Base-by-base conservation (phyloP, 2,797 vertebrate genomes). In the Chaenodraco wilsoni region DNA sequence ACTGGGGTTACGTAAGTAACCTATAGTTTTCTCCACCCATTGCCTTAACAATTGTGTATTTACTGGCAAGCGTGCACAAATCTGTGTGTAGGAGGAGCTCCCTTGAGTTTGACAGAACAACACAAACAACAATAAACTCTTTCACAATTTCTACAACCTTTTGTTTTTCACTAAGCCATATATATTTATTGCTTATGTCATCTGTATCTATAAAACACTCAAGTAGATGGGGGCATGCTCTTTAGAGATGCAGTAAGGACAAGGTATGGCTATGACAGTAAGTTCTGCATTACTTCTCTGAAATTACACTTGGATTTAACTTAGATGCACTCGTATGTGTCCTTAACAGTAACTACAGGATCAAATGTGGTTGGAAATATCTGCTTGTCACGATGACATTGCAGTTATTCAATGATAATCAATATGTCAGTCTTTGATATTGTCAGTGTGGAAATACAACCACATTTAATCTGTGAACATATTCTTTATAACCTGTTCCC, bases 61-160 rank as follows among this genome's bases (percentile, higher is more conserved):
- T 57, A 21, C 55, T 63, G 43, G n/a, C 10, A 59, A 19, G 40
- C 23, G 33, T 27, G 19, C 50, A 27, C 13, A 57, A 27, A 61
- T 15, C 13, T 37, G 4, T 63, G 56, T 9, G 60, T 61, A 55
- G 63, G 59, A 78, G 61, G 41, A 60, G 5, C 44, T 62, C 44
- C 56, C 56, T 57, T 59, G 52, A 60, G 46, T 61, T 73, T 52
- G 31, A 46, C 61, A 62, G 62, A 50, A 27, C 27, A 27, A 27
- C 23, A 27, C 23, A 27, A 45, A 46, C 21, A 19, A 11, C 41
- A 55, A 14, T 52, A 27, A 45, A 48, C 41, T 4, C 40, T 5
- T 49, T 1, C 9, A 31, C 9, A 33, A 45, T 44, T 49, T 57
- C 9, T 7, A 40, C 33, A 57, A 43, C 33, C 21, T 5, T 31